Percentiles rank a stretch among this genome's conserved stretches.
Evolutionary conservation across 2,888 invertebrate genomes (phyloP).

Genomic region (Eupeodes latifasciatus): DNA sequence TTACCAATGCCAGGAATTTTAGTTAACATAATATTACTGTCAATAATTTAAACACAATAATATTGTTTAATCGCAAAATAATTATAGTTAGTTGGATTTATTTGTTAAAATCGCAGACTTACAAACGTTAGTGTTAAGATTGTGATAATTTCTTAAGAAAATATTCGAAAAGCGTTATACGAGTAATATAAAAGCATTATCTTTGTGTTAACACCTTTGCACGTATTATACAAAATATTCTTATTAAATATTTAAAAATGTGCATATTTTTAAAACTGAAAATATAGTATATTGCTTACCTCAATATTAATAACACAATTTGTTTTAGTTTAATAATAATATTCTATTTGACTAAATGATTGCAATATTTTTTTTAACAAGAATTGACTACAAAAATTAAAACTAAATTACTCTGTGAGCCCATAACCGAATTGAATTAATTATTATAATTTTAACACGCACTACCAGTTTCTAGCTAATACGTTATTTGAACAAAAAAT

Average conservation of each 20-base stretch:
- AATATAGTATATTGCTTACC: background rate
- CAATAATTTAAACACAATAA: too few relatives aligned
- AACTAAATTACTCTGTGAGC: slow-evolving; percentile 68
- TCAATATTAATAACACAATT: background rate
- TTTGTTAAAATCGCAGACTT: too few relatives aligned
- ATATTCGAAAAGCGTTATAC: background rate
- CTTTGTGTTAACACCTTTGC: background rate
- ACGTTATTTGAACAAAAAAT: slow-evolving; percentile 20
- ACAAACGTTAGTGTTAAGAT: too few relatives aligned
- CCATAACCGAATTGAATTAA: slow-evolving; percentile 76
- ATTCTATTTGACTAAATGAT: slow-evolving; percentile 1
- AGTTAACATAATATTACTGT: too few relatives aligned
- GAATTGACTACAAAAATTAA: slow-evolving; percentile 26
- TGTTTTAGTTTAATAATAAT: background rate
- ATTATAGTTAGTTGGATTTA: too few relatives aligned
- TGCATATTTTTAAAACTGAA: background rate
- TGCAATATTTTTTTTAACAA: slow-evolving; percentile 16
- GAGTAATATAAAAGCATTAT: background rate
- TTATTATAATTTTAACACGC: slow-evolving; percentile 37
- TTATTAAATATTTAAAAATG: background rate
- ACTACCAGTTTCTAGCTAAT: slow-evolving; percentile 32
- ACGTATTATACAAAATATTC: background rate
- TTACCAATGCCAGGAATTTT: too few relatives aligned
- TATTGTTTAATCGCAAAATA: too few relatives aligned
- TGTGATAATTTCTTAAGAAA: too few relatives aligned